A percentile compares a stretch with the other conserved stretches of the same genome.
phyloP scores from a whole-genome alignment of 2,888 invertebrate genomes.

The Cylindroiulus punctatus region DNA sequence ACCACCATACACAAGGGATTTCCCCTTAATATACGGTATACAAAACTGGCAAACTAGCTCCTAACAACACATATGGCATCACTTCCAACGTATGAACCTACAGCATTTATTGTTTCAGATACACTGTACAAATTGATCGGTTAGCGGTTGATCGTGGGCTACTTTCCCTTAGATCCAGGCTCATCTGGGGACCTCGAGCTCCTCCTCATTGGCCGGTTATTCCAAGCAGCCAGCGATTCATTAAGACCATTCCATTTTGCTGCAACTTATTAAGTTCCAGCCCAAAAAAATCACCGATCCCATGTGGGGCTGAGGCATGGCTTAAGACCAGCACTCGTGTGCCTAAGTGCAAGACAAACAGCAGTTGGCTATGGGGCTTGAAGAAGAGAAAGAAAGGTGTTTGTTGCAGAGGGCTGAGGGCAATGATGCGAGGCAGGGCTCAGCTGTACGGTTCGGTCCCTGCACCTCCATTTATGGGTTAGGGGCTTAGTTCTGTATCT shows the following conservation, averaged over 20 bases:
- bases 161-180: not conserved
- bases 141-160: not conserved
- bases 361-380: slow-evolving; percentile 28
- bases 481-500: slow-evolving; percentile 24
- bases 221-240: not conserved
- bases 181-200: not conserved
- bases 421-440: slow-evolving; percentile 23
- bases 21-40: not conserved
- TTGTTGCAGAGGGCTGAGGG: slow-evolving; percentile 14
- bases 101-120: not conserved
- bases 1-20: not conserved
- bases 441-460: not conserved
- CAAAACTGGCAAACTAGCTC: not conserved
- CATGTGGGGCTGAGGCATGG: not conserved
- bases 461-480: not conserved
- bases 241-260: slow-evolving; percentile 1
- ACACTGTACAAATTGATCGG: not conserved
- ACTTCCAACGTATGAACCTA: not conserved
- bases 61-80: not conserved
- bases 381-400: not conserved
- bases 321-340: not conserved
- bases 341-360: slow-evolving; percentile 28
- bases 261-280: not conserved
- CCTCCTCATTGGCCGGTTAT: not conserved
- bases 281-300: not conserved